These are phyloP conservation scores for Siniperca scherzeri DNA, from an alignment of 2,797 vertebrate genomes.

Conservation along the genomic window DNA sequence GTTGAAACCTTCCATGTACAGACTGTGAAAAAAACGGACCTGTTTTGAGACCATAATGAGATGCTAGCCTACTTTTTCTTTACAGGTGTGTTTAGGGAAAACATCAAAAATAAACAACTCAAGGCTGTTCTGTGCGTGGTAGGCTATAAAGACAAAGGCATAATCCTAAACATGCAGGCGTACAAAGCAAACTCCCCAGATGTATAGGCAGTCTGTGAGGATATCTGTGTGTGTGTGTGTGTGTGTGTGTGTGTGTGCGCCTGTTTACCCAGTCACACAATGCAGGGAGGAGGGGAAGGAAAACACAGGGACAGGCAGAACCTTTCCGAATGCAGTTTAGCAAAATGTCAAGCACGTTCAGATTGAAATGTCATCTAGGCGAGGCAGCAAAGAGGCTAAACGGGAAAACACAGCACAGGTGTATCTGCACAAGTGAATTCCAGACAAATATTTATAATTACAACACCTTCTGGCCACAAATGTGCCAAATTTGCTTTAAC, in stretches of 20 bases:
- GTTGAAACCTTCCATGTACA: constrained; percentile 14
- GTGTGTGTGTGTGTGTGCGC: constrained; percentile 27
- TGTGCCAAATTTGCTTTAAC: constrained; percentile 3
- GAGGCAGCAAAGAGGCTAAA: constrained; percentile 31
- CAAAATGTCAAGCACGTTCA: constrained; percentile 76
- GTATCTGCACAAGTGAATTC: constrained; percentile 12
- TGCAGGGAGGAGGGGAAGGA: constrained; percentile 72
- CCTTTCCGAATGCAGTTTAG: constrained; percentile 71
- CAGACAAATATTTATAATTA: constrained; percentile 38
- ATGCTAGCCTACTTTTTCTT: constrained; percentile 67
- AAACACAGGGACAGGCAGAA: constrained; percentile 68
- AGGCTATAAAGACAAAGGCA: constrained; percentile 56
- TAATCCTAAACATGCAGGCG: constrained; percentile 58
- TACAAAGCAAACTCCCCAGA: constrained; percentile 61
- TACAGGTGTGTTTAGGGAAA: constrained; percentile 65
- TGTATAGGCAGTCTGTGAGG: constrained; percentile 52
- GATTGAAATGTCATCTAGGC: constrained; percentile 68
- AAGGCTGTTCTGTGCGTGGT: constrained; percentile 26
- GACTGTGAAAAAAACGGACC: constrained; percentile 15
- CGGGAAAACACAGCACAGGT: constrained; percentile 26
- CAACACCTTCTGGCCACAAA: constrained; percentile 23
- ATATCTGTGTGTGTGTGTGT: constrained; percentile 25
- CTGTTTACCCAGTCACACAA: constrained; percentile 70
- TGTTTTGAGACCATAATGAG: constrained; percentile 59
- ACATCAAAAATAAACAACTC: constrained; percentile 64